Base-by-base conservation (phyloP, 2,113 vertebrate species). In the Cervus canadensis region DNA sequence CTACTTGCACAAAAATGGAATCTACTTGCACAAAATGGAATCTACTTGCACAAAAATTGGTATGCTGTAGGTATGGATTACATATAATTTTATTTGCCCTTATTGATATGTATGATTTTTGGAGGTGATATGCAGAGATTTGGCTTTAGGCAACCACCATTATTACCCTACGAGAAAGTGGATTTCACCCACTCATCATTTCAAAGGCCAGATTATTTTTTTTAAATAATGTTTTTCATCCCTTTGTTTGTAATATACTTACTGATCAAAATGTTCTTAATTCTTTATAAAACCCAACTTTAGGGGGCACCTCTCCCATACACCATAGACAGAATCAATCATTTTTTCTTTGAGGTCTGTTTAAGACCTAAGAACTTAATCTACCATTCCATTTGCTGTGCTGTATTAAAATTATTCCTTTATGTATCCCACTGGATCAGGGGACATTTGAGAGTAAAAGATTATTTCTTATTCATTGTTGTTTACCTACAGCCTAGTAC, bases 381-480 rank as follows among this genome's bases (percentile, higher is more conserved):
- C 60, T 89, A 56, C 54, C 40, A 93, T 90, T 89, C 25, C 30
- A 91, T 48, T 78, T 93, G 14, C n/a, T 88, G 4, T 84, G 23
- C 56, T 64, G 19, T 40, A 16, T 62, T 92, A 91, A 19, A 91
- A 67, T 64, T 76, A 57, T 87, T 36, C 6, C 26, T 92, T 54
- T 67, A 36, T 43, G 10, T 93, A 26, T 74, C 43, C 30, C 40
- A 62, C 36, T 88, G 76, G 28, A 85, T 17, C 14, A 71, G 45
- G 21, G 28, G 10, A 40, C 76, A 36, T 84, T 88, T 95, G 7
- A 95, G 56, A 67, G 33, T 50, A 86, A 91, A 97, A 21, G 19
- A 74, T 87, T 76, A 82, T 64, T 93, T 96, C 79, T 36, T 96
- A 88, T 56, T 96, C n/a, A 86, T 48, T 85, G 21, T 57, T 94